These are phyloP conservation scores for Mythimna pallens DNA, from an alignment of 2,888 invertebrate genomes.

Conservation along the genomic window DNA sequence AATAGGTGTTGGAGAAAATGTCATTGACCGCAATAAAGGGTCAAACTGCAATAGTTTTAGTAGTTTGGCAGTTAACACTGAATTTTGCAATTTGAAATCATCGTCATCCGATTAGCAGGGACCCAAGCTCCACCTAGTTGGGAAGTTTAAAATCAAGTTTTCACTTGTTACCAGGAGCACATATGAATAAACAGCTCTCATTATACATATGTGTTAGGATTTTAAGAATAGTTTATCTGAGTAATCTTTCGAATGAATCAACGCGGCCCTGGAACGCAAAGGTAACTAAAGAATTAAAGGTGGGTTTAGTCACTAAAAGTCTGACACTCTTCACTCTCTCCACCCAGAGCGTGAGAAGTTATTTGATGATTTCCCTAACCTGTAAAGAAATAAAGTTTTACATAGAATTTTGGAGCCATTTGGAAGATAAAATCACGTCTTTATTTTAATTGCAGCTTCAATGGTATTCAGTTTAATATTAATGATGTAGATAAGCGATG, in stretches of 20 bases:
- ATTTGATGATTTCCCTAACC: no score
- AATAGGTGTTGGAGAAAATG: conserved; percentile 19
- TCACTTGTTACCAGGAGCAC: conserved; percentile 12
- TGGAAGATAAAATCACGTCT: conserved; percentile 1
- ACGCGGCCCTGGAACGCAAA: no score
- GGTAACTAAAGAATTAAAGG: no score
- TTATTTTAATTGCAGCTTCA: conserved; percentile 20
- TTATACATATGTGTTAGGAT: background rate
- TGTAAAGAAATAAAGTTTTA: background rate
- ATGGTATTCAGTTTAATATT: background rate
- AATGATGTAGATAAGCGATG: conserved; percentile 18
- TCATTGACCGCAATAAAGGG: conserved; percentile 24
- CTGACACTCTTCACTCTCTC: no score
- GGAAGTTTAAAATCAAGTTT: background rate
- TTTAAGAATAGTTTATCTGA: background rate
- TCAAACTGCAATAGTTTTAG: conserved; percentile 37
- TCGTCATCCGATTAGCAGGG: conserved; percentile 13
- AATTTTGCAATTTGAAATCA: conserved; percentile 39
- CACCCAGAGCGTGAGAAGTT: no score
- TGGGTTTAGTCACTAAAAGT: no score
- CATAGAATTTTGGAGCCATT: background rate
- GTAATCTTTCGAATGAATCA: no score
- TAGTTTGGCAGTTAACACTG: conserved; percentile 31
- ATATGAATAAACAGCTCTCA: conserved; percentile 17
- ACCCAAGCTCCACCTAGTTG: conserved; percentile 11